phyloP scores from a whole-genome alignment of 2,888 invertebrate genomes.

The Scaptomyza caliginosa region DNA sequence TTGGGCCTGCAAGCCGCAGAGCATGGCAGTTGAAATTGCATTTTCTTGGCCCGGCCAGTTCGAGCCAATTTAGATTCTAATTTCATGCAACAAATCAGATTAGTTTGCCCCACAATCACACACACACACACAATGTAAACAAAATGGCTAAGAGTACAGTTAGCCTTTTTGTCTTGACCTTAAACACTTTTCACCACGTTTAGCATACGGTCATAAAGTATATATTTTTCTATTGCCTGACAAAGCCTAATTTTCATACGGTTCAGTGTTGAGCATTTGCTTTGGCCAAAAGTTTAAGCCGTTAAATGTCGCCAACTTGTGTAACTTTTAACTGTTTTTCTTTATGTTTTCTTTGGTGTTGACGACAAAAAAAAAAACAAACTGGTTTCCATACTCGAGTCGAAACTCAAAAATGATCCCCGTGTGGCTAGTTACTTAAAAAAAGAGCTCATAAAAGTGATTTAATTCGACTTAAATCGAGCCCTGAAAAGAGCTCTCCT shows the following conservation, averaged over 20 bases:
- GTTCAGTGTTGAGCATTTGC: slow-evolving; percentile 6
- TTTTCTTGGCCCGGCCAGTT: slow-evolving; percentile 33
- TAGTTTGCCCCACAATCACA: slow-evolving; percentile 52
- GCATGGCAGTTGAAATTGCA: slow-evolving; percentile 48
- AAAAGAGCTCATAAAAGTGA: slow-evolving; percentile 51
- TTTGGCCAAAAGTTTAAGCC: slow-evolving; percentile 29
- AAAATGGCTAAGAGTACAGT: slow-evolving; percentile 55
- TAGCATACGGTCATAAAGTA: slow-evolving; percentile 40
- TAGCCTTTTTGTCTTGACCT: slow-evolving; percentile 52
- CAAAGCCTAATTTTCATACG: slow-evolving; percentile 22
- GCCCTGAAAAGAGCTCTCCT: slow-evolving; percentile 5
- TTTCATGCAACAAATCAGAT: slow-evolving; percentile 75
- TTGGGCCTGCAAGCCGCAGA: slow-evolving; percentile 30
- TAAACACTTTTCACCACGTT: slow-evolving; percentile 49
- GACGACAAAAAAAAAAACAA: slow-evolving; percentile 54
- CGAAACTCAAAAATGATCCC: slow-evolving; percentile 33
- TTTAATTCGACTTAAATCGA: slow-evolving; percentile 32
- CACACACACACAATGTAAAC: not conserved
- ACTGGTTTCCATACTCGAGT: slow-evolving; percentile 36
- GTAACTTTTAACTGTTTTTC: slow-evolving; percentile 60
- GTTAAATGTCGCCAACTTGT: slow-evolving; percentile 74
- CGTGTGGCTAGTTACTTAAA: slow-evolving; percentile 18
- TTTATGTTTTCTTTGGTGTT: slow-evolving; percentile 40
- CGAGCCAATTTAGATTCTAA: slow-evolving; percentile 74
- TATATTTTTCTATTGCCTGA: slow-evolving; percentile 26